Evolutionary conservation across 1,140 invertebrate species (phyloP), one percentile per base, ranked within the genome.

Genomic region (Potamilus streckersoni): DNA sequence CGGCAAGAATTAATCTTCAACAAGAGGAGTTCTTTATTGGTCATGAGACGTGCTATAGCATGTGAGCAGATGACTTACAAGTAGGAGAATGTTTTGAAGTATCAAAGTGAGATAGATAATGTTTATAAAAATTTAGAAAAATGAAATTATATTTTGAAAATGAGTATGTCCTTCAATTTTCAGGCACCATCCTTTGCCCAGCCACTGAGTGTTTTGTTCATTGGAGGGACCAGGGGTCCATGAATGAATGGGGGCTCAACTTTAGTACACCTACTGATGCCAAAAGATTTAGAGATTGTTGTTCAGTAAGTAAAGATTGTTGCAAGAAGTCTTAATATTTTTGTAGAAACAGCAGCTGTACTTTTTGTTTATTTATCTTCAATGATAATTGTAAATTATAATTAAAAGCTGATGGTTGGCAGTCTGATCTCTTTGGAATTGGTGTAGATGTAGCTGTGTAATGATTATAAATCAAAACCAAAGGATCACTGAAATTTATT

Each of bases 121-220:
- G 55, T 68, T 38, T 68, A 20, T 31, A 13, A 8, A 49, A 49
- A 49, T 49, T 49, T 49, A 49, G 38, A 49, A 49, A 49, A 49
- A 49, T n/a, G 6, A 23, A 5, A 12, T 62, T 62, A 62, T 11
- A 0, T 62, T n/a, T 66, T 20, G n/a, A 20, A 20, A 55, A 19
- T 57, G n/a, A 19, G 67, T 11, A 16, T 38, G 8, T 49, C 11
- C 38, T 49, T 8, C 11, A 6, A 27, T 68, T 83, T 84, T 56
- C 87, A 98, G 96, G 97, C 56, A 98, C 97, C 65, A 93, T 96
- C 80, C 96, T 99, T 85, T 97, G 96, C 16, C 97, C 98, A 91
- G 97, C 97, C 31, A 98, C 97, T 15, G 97, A 98, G 92, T 98
- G 97, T 91, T 99, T 99, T 90, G 96, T 98, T 89, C 98, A 98